Evolutionary conservation across 2,888 invertebrate genomes (phyloP).

Genomic region (Stenurella melanura): DNA sequence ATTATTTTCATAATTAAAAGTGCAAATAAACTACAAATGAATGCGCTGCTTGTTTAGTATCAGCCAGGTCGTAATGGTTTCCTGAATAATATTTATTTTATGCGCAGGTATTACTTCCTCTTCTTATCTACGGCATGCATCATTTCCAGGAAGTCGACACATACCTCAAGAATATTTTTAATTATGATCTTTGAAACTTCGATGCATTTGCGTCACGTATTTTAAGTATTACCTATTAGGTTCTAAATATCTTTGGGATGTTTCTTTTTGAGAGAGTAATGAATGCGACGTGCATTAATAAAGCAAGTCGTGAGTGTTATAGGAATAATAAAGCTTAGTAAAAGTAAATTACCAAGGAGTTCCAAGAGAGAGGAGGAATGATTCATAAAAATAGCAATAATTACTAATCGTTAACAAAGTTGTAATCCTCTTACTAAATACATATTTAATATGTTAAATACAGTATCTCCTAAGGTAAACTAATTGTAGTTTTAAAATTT

Average conservation of each 20-base stretch:
- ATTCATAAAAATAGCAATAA: no score
- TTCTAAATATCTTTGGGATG: neutral
- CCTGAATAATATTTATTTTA: neutral
- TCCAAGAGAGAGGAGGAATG: no score
- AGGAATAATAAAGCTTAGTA: no score
- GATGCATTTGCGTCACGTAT: neutral
- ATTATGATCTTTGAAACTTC: neutral
- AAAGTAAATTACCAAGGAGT: no score
- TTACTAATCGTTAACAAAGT: no score
- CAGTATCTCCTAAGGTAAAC: no score
- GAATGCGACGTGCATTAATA: no score
- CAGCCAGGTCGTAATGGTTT: neutral
- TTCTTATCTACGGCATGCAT: neutral
- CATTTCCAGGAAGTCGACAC: neutral
- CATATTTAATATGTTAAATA: no score
- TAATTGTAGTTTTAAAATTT: no score
- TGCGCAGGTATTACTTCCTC: neutral
- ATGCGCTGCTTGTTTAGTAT: neutral
- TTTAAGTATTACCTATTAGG: neutral
- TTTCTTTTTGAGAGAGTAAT: neutral
- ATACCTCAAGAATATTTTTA: neutral
- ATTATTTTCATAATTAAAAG: neutral
- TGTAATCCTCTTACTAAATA: no score
- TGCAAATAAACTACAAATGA: constrained; percentile 3
- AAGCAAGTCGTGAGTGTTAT: no score